A percentile compares a stretch with the other conserved stretches of the same genome.
Evolutionary conservation across 2,113 vertebrate genomes (phyloP).

Genomic region (Ciconia maguari): DNA sequence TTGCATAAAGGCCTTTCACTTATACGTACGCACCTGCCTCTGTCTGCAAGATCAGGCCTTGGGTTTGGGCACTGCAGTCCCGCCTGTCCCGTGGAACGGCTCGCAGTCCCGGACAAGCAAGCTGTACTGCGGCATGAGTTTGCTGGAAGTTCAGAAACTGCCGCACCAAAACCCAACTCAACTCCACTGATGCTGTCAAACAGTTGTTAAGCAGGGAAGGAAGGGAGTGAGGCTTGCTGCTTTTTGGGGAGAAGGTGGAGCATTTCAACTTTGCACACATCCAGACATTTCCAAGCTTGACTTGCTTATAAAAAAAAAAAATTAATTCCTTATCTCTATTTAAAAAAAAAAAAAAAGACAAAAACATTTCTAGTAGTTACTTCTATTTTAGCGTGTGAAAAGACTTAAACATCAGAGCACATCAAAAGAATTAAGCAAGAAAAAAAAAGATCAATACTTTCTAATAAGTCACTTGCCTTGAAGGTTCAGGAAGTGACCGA

Average conservation of each 20-base stretch:
- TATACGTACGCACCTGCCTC: not conserved
- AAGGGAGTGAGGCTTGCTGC: not conserved
- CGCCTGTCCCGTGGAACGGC: accelerated
- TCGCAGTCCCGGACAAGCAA: not conserved
- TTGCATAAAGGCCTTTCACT: not conserved
- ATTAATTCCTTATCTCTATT: not conserved
- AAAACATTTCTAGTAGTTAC: not conserved
- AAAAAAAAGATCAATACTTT: not conserved
- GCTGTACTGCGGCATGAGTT: accelerated
- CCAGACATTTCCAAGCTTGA: not conserved
- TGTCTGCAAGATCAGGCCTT: not conserved
- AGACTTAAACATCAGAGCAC: not conserved
- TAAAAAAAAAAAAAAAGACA: not conserved
- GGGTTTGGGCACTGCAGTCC: accelerated
- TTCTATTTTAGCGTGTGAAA: not conserved
- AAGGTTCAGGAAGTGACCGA: not conserved
- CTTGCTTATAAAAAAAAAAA: not conserved
- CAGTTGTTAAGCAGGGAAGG: not conserved
- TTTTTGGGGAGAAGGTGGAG: not conserved
- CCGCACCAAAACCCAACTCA: not conserved
- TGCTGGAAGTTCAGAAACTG: not conserved
- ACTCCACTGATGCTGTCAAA: not conserved
- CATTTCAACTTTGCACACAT: not conserved
- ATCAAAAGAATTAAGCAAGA: not conserved
- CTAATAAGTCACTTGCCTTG: not conserved